Conservation (phyloP, 2,888 invertebrate species). For the Aelia acuminata region DNA sequence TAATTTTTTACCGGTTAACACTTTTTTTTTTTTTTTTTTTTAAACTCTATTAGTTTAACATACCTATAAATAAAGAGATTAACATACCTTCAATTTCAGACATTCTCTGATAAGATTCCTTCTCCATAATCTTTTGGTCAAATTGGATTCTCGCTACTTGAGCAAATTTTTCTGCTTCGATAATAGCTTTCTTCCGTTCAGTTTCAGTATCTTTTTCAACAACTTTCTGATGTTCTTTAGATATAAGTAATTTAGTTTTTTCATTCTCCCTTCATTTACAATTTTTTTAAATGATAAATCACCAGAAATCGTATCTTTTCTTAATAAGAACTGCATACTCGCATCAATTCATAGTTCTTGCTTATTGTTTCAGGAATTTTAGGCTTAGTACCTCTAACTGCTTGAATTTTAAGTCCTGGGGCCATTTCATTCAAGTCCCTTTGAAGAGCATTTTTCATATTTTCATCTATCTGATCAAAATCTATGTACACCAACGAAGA, state of each 20-base stretch:
- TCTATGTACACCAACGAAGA: conserved; percentile 85
- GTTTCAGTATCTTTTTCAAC: conserved; percentile 95
- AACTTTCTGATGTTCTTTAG: conserved; percentile 88
- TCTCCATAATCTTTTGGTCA: conserved; percentile 90
- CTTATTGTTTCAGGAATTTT: conserved; percentile 92
- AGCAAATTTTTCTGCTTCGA: conserved; percentile 90
- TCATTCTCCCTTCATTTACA: conserved; percentile 80
- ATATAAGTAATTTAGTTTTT: conserved; percentile 89
- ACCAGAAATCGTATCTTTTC: not conserved
- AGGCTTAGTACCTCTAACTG: conserved; percentile 91
- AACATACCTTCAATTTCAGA: conserved; percentile 80
- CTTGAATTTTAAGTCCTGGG: conserved; percentile 86
- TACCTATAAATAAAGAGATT: too few species aligned
- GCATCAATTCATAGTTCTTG: conserved; percentile 91
- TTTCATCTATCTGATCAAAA: conserved; percentile 94
- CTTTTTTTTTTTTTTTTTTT: too few species aligned
- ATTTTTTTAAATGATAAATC: not conserved
- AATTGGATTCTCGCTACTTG: conserved; percentile 89
- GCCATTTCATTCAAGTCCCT: conserved; percentile 86
- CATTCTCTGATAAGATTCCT: conserved; percentile 87
- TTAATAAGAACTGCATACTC: conserved; percentile 67
- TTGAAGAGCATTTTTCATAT: conserved; percentile 86
- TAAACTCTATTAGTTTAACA: too few species aligned
- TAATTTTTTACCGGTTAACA: too few species aligned
- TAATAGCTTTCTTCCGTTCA: conserved; percentile 87